Percentiles rank a stretch among this genome's conserved stretches.
These are phyloP conservation scores for Platalea minor DNA, from an alignment of 2,797 vertebrate species.

Conservation along the genomic window DNA sequence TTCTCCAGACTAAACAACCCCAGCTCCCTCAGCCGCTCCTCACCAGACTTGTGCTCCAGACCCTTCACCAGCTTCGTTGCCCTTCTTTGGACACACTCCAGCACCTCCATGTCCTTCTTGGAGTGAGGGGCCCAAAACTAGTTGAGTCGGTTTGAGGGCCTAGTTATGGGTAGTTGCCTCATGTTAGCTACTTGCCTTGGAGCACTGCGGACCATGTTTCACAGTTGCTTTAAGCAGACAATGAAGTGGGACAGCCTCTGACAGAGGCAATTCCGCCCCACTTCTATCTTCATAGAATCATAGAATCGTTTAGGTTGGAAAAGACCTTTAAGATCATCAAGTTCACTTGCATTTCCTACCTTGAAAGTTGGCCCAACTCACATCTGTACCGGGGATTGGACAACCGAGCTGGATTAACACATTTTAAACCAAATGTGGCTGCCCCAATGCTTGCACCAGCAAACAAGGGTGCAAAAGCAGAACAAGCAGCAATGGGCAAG, in stretches of 20 bases:
- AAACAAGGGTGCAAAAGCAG: neutral
- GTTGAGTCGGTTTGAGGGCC: neutral
- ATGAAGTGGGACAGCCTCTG: neutral
- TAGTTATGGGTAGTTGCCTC: neutral
- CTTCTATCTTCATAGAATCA: neutral
- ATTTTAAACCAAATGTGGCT: neutral
- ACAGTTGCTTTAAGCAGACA: neutral
- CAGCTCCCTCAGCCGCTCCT: no score
- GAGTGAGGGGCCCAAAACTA: no score
- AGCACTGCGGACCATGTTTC: neutral
- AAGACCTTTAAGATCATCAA: no score
- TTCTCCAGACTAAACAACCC: no score
- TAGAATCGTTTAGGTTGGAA: no score
- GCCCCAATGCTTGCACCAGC: neutral
- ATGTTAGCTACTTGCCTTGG: neutral
- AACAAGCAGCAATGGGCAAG: neutral
- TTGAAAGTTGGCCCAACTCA: neutral
- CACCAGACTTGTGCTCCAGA: no score
- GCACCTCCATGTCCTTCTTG: no score
- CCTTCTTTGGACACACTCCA: no score
- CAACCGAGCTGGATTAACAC: neutral
- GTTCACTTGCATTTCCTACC: neutral
- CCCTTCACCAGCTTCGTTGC: no score
- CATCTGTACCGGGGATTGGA: accelerated
- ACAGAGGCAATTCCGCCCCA: neutral